Percentiles rank a stretch among this genome's conserved stretches.
phyloP scores from a whole-genome alignment of 2,113 vertebrate genomes.

The Balaeniceps rex region DNA sequence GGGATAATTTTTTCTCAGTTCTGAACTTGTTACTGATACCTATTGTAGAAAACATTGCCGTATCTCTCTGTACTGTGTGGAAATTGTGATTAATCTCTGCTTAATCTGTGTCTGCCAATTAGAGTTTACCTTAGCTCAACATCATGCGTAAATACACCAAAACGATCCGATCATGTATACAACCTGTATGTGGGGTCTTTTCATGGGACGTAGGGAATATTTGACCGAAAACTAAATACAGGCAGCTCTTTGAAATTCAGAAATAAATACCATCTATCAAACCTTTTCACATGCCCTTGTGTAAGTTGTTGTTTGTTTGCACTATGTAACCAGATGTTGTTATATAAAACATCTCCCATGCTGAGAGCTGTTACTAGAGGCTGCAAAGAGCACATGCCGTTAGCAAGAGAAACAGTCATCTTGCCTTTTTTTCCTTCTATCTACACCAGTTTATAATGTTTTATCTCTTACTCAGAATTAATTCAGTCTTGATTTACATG shows the following conservation, averaged over 20 bases:
- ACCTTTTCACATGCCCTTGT: not conserved
- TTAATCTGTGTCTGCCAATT: not conserved
- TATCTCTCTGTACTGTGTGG: not conserved
- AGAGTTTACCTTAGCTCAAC: not conserved
- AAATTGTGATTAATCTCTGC: not conserved
- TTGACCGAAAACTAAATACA: not conserved
- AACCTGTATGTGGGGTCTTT: not conserved
- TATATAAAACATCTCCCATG: not conserved
- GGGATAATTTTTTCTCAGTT: not conserved
- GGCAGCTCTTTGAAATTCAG: not conserved
- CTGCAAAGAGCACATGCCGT: not conserved
- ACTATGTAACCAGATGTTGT: slow-evolving; percentile 14
- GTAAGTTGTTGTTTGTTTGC: slow-evolving; percentile 29
- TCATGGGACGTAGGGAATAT: not conserved
- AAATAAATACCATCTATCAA: slow-evolving; percentile 18
- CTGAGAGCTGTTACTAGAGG: not conserved
- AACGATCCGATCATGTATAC: not conserved
- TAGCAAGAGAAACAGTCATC: not conserved
- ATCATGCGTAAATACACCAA: not conserved
- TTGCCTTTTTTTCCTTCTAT: not conserved
- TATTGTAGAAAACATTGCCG: not conserved
- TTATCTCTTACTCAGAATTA: not conserved
- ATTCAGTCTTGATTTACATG: not conserved
- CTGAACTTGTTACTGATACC: not conserved
- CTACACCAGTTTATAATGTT: not conserved